Base-by-base conservation (phyloP, 2,113 vertebrate species). In the Antennarius striatus region DNA sequence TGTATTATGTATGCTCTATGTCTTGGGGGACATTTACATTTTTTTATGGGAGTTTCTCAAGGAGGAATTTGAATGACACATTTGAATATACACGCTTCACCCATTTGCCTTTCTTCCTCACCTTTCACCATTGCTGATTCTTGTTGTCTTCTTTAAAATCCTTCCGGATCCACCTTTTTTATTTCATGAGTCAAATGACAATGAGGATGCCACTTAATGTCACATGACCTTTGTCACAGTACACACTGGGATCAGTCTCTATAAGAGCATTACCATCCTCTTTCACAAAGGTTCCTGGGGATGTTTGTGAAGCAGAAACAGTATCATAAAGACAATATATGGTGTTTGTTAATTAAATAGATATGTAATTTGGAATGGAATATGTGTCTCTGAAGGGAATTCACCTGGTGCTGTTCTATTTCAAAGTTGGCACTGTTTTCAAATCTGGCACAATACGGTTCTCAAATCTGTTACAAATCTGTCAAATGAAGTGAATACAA, bases 211-310 rank as follows among this genome's bases (percentile, higher is more conserved):
- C 2, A 63, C 51, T 73, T 46, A 10, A 15, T 65, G 65, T 22
- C 36, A 9, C 47, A 56, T 74, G 75, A 87, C 82, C 73, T 80
- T 75, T 80, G 63, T 73, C 40, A 74, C 59, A 73, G 45, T 76
- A 70, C 54, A 72, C 36, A 10, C 49, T 36, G 62, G 56, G 77
- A 79, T 83, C 64, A 71, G 63, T 58, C 73, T 79, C 73, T 60
- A 55, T 83, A 85, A 85, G 80, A 84, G 82, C 75, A 88, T 90
- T 82, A 84, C 16, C 14, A 42, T n/a, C 52, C 59, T 79, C 47
- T 67, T 66, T 76, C n/a, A 48, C 29, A 14, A 9, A 70, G 49
- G 59, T 76, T 72, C 48, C 53, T n/a, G 12, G 52, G 56, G 32
- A 49, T 47, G 12, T 43, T 49, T 22, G 22, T 22, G 22, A 22